A percentile compares a stretch with the other conserved stretches of the same genome.
These are phyloP conservation scores for Rapana venosa DNA, from an alignment of 2,888 invertebrate species.

Conservation along the genomic window DNA sequence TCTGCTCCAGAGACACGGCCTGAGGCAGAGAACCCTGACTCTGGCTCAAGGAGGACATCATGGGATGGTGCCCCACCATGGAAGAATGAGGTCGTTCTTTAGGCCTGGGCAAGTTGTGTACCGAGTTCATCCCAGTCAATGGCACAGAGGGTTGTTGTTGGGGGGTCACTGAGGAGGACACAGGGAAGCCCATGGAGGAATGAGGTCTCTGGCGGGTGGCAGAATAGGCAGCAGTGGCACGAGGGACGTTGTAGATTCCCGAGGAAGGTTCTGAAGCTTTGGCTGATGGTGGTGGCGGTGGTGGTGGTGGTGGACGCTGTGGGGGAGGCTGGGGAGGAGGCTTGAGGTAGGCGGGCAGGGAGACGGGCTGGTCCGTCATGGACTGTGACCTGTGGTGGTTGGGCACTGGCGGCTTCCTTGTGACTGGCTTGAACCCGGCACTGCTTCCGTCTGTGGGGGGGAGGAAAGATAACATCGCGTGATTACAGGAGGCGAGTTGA, in stretches of 20 bases:
- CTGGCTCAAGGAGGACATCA: slow-evolving; percentile 7
- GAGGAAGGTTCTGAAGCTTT: neutral
- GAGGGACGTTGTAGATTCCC: neutral
- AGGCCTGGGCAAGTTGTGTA: neutral
- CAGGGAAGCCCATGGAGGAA: slow-evolving; percentile 15
- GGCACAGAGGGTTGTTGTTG: neutral
- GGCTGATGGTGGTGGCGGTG: neutral
- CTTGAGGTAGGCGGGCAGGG: neutral
- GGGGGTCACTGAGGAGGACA: neutral
- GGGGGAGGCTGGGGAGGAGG: neutral
- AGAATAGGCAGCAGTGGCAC: neutral
- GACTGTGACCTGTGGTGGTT: slow-evolving; percentile 7
- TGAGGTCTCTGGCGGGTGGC: slow-evolving; percentile 2
- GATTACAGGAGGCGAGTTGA: neutral
- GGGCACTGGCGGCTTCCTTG: neutral
- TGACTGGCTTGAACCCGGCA: too few relatives aligned
- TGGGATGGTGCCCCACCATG: neutral
- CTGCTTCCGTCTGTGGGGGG: too few relatives aligned
- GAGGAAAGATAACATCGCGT: neutral
- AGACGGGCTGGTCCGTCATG: slow-evolving; percentile 23
- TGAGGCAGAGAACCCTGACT: neutral
- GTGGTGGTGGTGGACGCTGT: neutral
- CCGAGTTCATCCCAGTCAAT: neutral
- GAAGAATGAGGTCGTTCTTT: neutral
- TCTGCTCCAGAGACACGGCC: neutral